These are phyloP conservation scores for Hylomyscus alleni DNA, from an alignment of 2,797 vertebrate genomes.

Conservation along the genomic window DNA sequence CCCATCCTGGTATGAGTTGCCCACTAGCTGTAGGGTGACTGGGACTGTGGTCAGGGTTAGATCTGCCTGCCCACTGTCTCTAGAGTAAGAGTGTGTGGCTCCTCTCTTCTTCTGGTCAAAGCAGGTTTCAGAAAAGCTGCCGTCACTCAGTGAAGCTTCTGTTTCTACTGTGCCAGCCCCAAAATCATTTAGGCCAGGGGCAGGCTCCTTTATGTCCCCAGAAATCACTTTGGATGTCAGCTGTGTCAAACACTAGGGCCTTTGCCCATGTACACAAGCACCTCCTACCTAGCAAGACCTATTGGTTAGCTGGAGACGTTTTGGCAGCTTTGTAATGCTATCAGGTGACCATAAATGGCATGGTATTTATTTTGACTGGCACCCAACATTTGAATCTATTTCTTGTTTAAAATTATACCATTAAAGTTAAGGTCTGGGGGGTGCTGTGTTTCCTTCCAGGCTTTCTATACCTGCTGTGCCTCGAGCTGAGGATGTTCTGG, in stretches of 20 bases:
- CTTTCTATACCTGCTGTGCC: slow-evolving; percentile 56
- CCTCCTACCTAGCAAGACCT: slow-evolving; percentile 1
- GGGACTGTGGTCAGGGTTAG: slow-evolving; percentile 68
- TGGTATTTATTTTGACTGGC: slow-evolving; percentile 62
- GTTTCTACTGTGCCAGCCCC: slow-evolving; percentile 51
- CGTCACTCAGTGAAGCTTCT: slow-evolving; percentile 44
- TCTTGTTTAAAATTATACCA: slow-evolving; percentile 43
- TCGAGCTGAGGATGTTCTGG: slow-evolving; percentile 45
- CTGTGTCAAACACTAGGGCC: slow-evolving; percentile 17
- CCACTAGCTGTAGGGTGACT: slow-evolving; percentile 52
- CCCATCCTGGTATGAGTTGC: slow-evolving; percentile 56
- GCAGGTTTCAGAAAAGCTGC: slow-evolving; percentile 60
- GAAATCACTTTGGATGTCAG: slow-evolving; percentile 70
- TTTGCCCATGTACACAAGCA: neutral
- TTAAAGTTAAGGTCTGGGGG: slow-evolving; percentile 67
- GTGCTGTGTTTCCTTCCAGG: slow-evolving; percentile 56
- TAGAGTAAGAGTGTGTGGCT: slow-evolving; percentile 71
- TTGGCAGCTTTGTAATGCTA: slow-evolving; percentile 62
- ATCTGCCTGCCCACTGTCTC: slow-evolving; percentile 24
- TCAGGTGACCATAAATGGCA: slow-evolving; percentile 51
- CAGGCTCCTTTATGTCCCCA: slow-evolving; percentile 87
- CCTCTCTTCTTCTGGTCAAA: slow-evolving; percentile 55
- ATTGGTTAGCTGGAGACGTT: slow-evolving; percentile 15
- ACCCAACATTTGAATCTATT: slow-evolving; percentile 55
- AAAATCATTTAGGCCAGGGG: slow-evolving; percentile 84